Evolutionary conservation across 2,888 invertebrate genomes (phyloP), one percentile per base, ranked within the genome.

Genomic region (Lapara coniferarum): DNA sequence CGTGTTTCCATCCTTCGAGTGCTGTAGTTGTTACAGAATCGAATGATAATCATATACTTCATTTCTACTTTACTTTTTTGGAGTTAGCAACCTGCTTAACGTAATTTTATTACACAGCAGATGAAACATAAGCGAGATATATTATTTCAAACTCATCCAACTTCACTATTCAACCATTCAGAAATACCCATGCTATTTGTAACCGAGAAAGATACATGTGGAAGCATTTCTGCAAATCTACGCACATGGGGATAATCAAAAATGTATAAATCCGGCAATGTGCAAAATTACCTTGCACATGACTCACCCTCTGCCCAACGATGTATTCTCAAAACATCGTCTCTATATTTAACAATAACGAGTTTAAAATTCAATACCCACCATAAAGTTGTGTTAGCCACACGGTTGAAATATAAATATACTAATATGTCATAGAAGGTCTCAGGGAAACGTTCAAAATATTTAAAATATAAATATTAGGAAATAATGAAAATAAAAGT

Each of bases 301-400:
- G 46, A 49, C 7, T 63, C 63, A 63, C 63, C 12, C 49, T 63
- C 63, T 12, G 12, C n/a, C 44, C 7, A 49, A 63, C 19, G 13
- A 19, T 19, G 46, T 19, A 49, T 49, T 63, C 49, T 63, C 16
- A 63, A 46, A 63, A 49, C 49, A 49, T 49, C 46, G 49, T 49
- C 63, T 63, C 49, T 63, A 63, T 49, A 12, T 49, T 63, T 19
- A 49, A 16, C 46, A 19, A 19, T 19, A 55, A 55, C 10, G 19
- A 46, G 63, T 63, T 19, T 63, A 63, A 46, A 63, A 63, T 63
- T 46, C 59, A 63, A 46, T 46, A 63, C 63, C 10, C 16, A 49
- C 12, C 16, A 19, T 46, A 12, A 13, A 13, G 19, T 10, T 49
- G 13, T 10, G 46, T 46, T 46, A 16, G n/a, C 46, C 16, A 63